Percentiles rank a stretch among this genome's conserved stretches.
These are phyloP conservation scores for Heterochromis multidens DNA, from an alignment of 2,113 vertebrate genomes.

Conservation along the genomic window DNA sequence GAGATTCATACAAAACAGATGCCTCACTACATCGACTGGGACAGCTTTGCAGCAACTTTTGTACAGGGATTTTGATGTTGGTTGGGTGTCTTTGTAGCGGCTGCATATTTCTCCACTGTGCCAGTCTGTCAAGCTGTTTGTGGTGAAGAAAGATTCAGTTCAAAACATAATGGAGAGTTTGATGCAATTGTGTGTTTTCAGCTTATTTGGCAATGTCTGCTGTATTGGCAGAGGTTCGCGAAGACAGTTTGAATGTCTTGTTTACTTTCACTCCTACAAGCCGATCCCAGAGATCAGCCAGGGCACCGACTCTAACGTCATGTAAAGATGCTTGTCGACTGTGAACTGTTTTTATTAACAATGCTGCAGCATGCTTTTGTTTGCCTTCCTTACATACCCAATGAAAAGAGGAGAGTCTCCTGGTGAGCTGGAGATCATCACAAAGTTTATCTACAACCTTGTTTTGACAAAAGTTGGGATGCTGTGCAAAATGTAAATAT, in stretches of 20 bases:
- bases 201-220: not conserved
- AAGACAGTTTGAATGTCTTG: not conserved
- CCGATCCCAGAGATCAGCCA: not conserved
- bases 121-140: slow-evolving; percentile 24
- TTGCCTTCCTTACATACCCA: not conserved
- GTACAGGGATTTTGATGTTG: slow-evolving; percentile 8
- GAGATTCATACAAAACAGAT: slow-evolving; percentile 39
- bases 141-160: not conserved
- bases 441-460: not conserved
- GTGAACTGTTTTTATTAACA: not conserved
- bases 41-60: slow-evolving; percentile 13
- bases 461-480: not conserved
- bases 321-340: not conserved
- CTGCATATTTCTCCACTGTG: slow-evolving; percentile 19
- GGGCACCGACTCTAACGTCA: not conserved
- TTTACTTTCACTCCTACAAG: slow-evolving; percentile 6
- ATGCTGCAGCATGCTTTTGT: not conserved
- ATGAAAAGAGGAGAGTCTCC: not conserved
- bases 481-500: not conserved
- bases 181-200: slow-evolving; percentile 24
- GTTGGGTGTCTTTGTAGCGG: slow-evolving; percentile 39
- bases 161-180: slow-evolving; percentile 23
- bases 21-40: slow-evolving; percentile 7
- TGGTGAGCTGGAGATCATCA: not conserved
- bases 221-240: not conserved